Conservation (phyloP, 2,113 vertebrate genomes). For the Butastur rufipennis region DNA sequence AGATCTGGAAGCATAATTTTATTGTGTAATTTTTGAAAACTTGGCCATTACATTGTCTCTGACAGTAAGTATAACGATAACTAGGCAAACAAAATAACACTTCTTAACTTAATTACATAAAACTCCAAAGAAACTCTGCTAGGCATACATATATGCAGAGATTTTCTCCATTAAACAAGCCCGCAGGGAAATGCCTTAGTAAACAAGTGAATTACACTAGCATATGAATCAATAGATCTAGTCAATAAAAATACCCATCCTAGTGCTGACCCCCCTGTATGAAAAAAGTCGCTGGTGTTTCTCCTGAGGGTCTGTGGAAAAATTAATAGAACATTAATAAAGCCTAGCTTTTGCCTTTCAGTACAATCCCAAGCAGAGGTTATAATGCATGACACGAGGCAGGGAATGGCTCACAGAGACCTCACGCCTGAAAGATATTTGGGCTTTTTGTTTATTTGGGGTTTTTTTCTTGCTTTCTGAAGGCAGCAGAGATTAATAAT, state of each 20-base stretch:
- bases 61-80: neutral
- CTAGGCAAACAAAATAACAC: neutral
- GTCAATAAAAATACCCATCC: constrained; percentile 14
- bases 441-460: neutral
- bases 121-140: neutral
- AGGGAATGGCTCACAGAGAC: neutral
- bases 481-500: neutral
- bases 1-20: neutral
- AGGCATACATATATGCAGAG: neutral
- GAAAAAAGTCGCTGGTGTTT: neutral
- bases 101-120: neutral
- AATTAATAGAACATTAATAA: neutral
- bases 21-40: neutral
- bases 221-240: neutral
- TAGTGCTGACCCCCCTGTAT: neutral
- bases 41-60: neutral
- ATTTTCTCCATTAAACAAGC: neutral
- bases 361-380: neutral
- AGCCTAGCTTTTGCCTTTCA: neutral
- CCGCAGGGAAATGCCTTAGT: neutral
- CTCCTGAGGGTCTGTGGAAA: constrained; percentile 17
- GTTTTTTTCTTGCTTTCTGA: neutral
- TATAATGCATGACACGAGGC: neutral
- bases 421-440: neutral
- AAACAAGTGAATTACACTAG: neutral